Evolutionary conservation across 2,888 invertebrate species (phyloP), one percentile per base, ranked within the genome.

Genomic region (Corythucha ciliata): DNA sequence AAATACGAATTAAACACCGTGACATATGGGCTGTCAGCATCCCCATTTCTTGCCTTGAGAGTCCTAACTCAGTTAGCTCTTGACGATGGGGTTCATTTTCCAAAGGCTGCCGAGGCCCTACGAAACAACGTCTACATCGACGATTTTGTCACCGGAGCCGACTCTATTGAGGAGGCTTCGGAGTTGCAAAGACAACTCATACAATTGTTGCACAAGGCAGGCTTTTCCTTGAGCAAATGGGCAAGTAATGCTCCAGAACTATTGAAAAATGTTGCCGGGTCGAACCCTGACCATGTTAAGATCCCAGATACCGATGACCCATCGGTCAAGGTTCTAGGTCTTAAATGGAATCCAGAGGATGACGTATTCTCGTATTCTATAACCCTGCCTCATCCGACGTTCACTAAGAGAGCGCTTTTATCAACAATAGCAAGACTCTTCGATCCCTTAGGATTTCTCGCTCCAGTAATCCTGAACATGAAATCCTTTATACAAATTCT

Each of bases 181-280:
- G 18, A 48, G 25, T 16, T 60, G 6, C 42, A 59, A 46, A 10
- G 37, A 6, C 50, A 61, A 47, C 41, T 61, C 1, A 53, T 46
- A 12, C 18, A 29, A 5, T 20, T 62, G n/a, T 33, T 58, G 18
- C 25, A 37, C 4, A 25, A 29, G n/a, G 59, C 54, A 16, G 48
- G 52, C 7, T 55, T 62, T 25, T 24, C 34, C 4, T 39, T 62
- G 6, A 49, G 58, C 8, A 59, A 62, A 45, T 62, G 59, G 60
- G 46, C 54, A 14, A 49, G 57, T 8, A 52, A 52, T 25, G 3
- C n/a, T 2, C n/a, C 12, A 14, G 47, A 48, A 3, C n/a, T 53
- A 22, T 29, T 53, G 8, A 12, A 48, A 5, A 3, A 29, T n/a
- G 41, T 48, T n/a, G 37, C 36, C 21, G 18, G 26, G 4, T n/a